Conservation (phyloP, 2,888 invertebrate genomes). For the Sinotaia quadrata region DNA sequence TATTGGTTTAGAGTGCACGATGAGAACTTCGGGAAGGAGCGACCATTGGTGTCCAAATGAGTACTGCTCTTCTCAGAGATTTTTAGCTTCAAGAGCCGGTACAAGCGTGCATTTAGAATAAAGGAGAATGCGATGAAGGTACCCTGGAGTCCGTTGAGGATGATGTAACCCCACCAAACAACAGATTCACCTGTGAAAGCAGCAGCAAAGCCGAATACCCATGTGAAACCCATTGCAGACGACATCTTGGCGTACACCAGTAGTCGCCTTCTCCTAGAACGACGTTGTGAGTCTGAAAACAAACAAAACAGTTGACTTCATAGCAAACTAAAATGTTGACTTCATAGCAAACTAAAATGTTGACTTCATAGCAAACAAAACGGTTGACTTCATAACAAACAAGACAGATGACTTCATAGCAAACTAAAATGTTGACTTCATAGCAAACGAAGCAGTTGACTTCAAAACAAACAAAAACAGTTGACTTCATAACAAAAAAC, state of each 20-base stretch:
- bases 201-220: constrained; percentile 33
- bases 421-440: too few relatives aligned
- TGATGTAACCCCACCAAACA: constrained; percentile 34
- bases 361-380: too few relatives aligned
- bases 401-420: too few relatives aligned
- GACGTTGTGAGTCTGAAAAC: constrained; percentile 1
- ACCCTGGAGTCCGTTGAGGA: constrained; percentile 34
- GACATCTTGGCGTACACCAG: constrained; percentile 31
- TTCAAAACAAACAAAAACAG: too few relatives aligned
- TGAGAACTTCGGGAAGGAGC: too few relatives aligned
- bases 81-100: constrained; percentile 9
- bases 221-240: constrained; percentile 32
- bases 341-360: too few relatives aligned
- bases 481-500: too few relatives aligned
- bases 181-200: constrained; percentile 18
- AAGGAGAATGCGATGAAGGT: constrained; percentile 34
- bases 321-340: too few relatives aligned
- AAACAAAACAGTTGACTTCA: not conserved
- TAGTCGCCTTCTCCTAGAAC: not conserved
- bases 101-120: constrained; percentile 22
- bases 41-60: too few relatives aligned
- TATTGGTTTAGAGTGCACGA: too few relatives aligned
- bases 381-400: too few relatives aligned
- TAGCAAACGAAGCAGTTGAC: too few relatives aligned
- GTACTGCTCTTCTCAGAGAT: not conserved